A percentile compares a stretch with the other conserved stretches of the same genome.
These are phyloP conservation scores for Aphelenchoides avenae DNA, from an alignment of 1,140 invertebrate genomes.

Conservation along the genomic window DNA sequence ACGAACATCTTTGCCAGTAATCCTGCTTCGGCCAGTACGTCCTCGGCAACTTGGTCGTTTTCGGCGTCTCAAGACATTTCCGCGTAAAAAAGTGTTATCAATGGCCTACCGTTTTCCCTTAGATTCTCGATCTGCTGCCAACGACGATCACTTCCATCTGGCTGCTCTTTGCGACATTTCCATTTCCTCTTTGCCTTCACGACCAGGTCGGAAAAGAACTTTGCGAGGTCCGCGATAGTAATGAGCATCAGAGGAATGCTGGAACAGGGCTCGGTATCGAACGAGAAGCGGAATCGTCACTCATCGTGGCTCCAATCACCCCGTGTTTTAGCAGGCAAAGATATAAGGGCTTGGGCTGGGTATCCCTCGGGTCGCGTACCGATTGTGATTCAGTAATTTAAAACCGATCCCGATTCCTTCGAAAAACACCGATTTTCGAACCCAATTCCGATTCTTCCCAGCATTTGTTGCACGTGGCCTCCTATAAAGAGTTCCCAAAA, in stretches of 20 bases:
- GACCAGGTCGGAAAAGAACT: conserved; percentile 45
- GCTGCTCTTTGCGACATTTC: not conserved
- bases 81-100: not conserved
- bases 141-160: too few relatives aligned
- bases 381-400: too few relatives aligned
- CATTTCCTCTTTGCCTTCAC: conserved; percentile 14
- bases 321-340: too few relatives aligned
- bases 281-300: not conserved
- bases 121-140: conserved; percentile 1
- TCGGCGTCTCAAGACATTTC: not conserved
- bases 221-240: conserved; percentile 46
- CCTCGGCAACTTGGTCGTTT: conserved; percentile 15
- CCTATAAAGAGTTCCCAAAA: too few relatives aligned
- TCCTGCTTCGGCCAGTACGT: conserved; percentile 25
- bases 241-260: conserved; percentile 49
- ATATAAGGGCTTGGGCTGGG: too few relatives aligned
- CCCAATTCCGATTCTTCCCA: too few relatives aligned
- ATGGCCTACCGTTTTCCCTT: not conserved
- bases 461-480: too few relatives aligned
- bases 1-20: conserved; percentile 44
- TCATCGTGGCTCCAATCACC: too few relatives aligned
- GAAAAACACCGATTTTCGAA: too few relatives aligned
- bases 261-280: conserved; percentile 1
- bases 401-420: too few relatives aligned
- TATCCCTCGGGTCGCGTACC: too few relatives aligned